A percentile compares a stretch with the other conserved stretches of the same genome.
Conservation (phyloP, 2,888 invertebrate genomes). For the Pemphredon lugubris region DNA sequence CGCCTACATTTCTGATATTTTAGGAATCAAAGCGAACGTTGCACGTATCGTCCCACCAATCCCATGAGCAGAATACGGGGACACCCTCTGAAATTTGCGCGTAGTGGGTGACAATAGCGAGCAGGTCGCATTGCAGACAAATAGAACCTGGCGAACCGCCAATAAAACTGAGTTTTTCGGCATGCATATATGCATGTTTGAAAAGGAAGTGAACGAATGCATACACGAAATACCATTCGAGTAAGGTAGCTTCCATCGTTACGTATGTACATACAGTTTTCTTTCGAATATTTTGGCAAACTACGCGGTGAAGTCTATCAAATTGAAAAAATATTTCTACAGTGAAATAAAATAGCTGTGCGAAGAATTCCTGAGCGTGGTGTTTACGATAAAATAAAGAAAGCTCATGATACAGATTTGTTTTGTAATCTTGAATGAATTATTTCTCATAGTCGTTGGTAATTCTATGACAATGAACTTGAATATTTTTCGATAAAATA, state of each 20-base stretch:
- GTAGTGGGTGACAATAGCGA: slow-evolving; percentile 50
- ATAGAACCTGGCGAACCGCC: slow-evolving; percentile 44
- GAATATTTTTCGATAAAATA: no score
- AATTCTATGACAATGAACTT: no score
- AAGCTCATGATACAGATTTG: no score
- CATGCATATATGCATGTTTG: not conserved
- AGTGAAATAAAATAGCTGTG: no score
- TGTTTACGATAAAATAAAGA: no score
- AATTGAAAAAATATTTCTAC: no score
- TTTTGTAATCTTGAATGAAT: no score
- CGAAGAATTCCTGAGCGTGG: no score
- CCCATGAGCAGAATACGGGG: not conserved
- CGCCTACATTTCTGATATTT: slow-evolving; percentile 2
- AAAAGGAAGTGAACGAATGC: slow-evolving; percentile 12
- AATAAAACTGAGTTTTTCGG: slow-evolving; percentile 18
- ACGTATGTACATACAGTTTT: not conserved
- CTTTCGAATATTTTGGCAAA: not conserved
- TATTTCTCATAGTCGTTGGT: no score
- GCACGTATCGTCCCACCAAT: not conserved
- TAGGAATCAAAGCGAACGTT: not conserved
- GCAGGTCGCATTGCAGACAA: slow-evolving; percentile 60
- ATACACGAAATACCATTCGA: not conserved
- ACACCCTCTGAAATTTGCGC: slow-evolving; percentile 6
- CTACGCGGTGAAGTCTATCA: no score
- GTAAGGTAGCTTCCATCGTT: not conserved